Percentiles rank a stretch among this genome's conserved stretches.
Conservation (phyloP, 2,797 vertebrate genomes). For the Sebastes goodei region DNA sequence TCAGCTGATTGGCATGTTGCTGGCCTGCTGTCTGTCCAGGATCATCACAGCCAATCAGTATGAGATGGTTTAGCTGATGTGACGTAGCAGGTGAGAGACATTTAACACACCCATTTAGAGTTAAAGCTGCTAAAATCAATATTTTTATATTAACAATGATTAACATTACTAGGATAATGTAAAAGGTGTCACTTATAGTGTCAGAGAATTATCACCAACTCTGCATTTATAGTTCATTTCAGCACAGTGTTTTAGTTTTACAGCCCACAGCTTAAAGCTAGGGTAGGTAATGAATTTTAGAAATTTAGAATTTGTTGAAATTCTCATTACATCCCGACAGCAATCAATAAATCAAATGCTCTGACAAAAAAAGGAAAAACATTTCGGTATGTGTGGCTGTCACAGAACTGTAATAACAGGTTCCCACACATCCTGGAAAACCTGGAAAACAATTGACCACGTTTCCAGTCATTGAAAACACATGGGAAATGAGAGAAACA, state of each 20-base stretch:
- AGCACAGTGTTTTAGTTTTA: neutral
- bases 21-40: conserved; percentile 98
- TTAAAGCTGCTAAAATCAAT: neutral
- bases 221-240: neutral
- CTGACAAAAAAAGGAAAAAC: neutral
- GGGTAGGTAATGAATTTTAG: neutral
- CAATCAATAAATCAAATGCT: neutral
- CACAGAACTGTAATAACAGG: neutral
- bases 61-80: conserved; percentile 95
- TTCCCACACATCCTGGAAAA: no score
- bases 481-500: no score
- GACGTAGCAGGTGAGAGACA: conserved; percentile 62
- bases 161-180: neutral
- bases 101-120: neutral
- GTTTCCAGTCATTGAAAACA: no score
- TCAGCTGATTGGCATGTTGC: conserved; percentile 97
- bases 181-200: neutral
- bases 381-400: neutral
- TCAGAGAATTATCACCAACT: neutral
- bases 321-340: neutral
- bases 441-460: no score
- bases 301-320: neutral
- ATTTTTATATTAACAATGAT: neutral
- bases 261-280: neutral
- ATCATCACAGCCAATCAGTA: conserved; percentile 99